Evolutionary conservation across 2,797 vertebrate genomes (phyloP).

Genomic region (Falco peregrinus): DNA sequence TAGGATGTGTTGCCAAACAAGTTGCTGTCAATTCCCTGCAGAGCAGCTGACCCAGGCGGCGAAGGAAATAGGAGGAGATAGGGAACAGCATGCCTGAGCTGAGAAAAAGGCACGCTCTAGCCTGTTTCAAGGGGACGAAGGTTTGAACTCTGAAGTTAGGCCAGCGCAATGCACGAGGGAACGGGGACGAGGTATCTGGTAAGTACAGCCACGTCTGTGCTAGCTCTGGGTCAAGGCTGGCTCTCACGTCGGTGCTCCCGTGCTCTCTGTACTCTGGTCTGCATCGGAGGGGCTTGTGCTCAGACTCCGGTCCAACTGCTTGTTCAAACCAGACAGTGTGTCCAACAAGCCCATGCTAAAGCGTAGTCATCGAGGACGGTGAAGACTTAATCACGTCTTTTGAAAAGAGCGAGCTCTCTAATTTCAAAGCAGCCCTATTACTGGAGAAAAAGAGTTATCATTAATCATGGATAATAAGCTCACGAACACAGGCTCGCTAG

Average conservation of each 20-base stretch:
- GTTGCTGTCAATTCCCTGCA: neutral
- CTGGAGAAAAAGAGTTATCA: neutral
- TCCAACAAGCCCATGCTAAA: neutral
- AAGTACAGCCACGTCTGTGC: neutral
- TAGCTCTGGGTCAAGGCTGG: neutral
- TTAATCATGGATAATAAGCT: neutral
- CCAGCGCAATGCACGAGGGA: neutral
- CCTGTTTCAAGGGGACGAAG: neutral
- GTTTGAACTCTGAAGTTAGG: neutral
- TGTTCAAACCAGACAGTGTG: neutral
- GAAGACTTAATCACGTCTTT: neutral
- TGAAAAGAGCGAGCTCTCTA: neutral
- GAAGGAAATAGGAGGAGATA: neutral
- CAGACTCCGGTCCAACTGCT: neutral
- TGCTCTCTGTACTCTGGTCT: neutral
- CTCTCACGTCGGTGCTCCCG: accelerated
- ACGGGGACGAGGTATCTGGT: neutral
- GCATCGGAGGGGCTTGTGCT: neutral
- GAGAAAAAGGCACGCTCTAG: neutral
- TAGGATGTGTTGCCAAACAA: neutral
- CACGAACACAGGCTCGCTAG: neutral
- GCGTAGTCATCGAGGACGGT: neutral
- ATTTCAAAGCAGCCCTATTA: neutral
- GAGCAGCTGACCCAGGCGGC: neutral
- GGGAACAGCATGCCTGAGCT: neutral